Conservation (phyloP, 2,113 vertebrate genomes). For the Petrocephalus zakoni region DNA sequence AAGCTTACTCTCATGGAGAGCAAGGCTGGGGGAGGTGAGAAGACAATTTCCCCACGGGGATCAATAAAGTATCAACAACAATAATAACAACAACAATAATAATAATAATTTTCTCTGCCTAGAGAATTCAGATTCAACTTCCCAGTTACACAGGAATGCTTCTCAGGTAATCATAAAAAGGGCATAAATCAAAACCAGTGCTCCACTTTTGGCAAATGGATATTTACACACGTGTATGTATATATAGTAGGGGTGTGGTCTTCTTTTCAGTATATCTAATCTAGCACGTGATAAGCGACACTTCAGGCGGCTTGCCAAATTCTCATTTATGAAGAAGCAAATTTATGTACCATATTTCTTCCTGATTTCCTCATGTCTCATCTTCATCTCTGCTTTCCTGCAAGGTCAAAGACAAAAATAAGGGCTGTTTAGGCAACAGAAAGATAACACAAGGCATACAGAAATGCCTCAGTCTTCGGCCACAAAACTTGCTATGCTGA, state of each 20-base stretch:
- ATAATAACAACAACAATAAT: too few relatives aligned
- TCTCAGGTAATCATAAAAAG: background rate
- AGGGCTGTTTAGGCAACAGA: conserved; percentile 5
- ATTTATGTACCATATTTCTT: conserved; percentile 80
- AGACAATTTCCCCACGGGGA: too few relatives aligned
- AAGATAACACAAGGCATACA: background rate
- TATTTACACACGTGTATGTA: background rate
- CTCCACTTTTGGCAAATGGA: background rate
- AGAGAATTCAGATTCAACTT: background rate
- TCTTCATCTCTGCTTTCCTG: conserved; percentile 84
- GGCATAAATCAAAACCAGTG: background rate
- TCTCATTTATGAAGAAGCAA: background rate
- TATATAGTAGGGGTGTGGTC: background rate
- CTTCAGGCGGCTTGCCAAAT: background rate
- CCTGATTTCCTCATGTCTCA: conserved; percentile 86
- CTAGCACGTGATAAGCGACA: background rate
- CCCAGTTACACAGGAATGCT: background rate
- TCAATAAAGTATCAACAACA: too few relatives aligned
- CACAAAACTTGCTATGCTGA: background rate
- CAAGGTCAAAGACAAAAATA: conserved; percentile 34
- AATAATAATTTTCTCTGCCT: background rate
- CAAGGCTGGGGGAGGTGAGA: too few relatives aligned
- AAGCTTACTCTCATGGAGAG: too few relatives aligned
- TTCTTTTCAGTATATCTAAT: background rate
- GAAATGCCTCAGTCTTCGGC: background rate